A percentile compares a stretch with the other conserved stretches of the same genome.
Evolutionary conservation across 1,140 invertebrate species (phyloP).

Genomic region (Drosophila persimilis): DNA sequence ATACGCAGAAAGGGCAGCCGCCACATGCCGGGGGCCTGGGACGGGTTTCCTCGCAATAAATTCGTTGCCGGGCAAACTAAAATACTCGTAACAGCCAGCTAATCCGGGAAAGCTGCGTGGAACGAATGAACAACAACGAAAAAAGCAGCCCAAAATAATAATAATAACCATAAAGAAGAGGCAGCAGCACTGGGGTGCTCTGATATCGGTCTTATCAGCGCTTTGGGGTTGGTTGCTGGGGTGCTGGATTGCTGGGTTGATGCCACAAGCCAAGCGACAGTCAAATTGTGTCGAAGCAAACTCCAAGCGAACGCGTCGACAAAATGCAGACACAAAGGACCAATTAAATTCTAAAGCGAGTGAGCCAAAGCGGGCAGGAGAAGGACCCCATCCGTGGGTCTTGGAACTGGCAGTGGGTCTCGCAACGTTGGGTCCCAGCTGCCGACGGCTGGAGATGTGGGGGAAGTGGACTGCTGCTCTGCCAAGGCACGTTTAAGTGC

Average conservation of each 20-base stretch:
- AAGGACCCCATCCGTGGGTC: too few species aligned
- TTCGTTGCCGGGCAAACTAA: constrained; percentile 46
- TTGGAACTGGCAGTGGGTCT: constrained; percentile 19
- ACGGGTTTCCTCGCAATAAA: constrained; percentile 32
- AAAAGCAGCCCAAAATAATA: constrained; percentile 70
- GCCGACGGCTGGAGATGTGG: constrained; percentile 6
- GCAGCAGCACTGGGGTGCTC: constrained; percentile 16
- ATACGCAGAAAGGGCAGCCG: constrained; percentile 28
- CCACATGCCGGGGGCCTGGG: not conserved
- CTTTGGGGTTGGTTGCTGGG: constrained; percentile 14
- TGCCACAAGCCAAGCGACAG: constrained; percentile 18
- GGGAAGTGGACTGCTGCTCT: constrained; percentile 13
- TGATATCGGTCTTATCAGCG: constrained; percentile 53
- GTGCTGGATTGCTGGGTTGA: constrained; percentile 5
- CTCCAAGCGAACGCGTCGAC: constrained; percentile 43
- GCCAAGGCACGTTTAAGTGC: constrained; percentile 45
- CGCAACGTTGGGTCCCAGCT: constrained; percentile 31
- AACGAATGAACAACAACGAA: constrained; percentile 65
- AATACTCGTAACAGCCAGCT: constrained; percentile 49
- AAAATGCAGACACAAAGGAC: constrained; percentile 75
- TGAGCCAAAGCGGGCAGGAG: constrained; percentile 6
- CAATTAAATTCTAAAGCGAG: constrained; percentile 78
- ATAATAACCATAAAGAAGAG: constrained; percentile 74
- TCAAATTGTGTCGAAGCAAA: constrained; percentile 49
- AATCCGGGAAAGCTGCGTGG: constrained; percentile 80